phyloP scores from a whole-genome alignment of 2,888 invertebrate genomes.

The Meteorus cinctellus region DNA sequence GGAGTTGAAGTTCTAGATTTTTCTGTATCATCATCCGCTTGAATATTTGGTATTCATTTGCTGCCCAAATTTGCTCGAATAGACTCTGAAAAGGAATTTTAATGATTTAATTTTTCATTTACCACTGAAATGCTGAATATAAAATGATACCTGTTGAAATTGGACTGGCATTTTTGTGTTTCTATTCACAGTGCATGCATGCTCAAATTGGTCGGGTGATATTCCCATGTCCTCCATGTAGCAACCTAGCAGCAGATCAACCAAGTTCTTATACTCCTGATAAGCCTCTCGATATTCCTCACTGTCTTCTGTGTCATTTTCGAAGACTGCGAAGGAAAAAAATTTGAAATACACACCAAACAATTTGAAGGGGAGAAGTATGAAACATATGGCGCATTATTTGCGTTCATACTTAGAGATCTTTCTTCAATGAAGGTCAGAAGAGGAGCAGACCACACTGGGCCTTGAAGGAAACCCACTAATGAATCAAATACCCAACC shows the following conservation, averaged over 20 bases:
- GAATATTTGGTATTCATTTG: conserved; percentile 92
- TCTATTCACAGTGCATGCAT: conserved; percentile 79
- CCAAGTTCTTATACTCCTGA: conserved; percentile 90
- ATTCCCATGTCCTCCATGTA: conserved; percentile 96
- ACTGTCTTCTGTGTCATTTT: conserved; percentile 83
- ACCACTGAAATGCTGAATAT: neutral
- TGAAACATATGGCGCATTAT: conserved; percentile 15
- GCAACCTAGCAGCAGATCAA: conserved; percentile 91
- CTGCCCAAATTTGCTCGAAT: conserved; percentile 91
- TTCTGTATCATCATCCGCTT: conserved; percentile 94
- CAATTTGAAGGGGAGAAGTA: neutral
- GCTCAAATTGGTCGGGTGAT: conserved; percentile 89
- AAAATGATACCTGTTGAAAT: conserved; percentile 75
- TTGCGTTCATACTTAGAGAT: conserved; percentile 81
- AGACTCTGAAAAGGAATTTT: conserved; percentile 72
- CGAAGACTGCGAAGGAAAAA: conserved; percentile 83
- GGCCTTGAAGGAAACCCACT: conserved; percentile 92
- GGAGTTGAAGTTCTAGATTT: conserved; percentile 91
- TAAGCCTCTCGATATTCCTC: conserved; percentile 86
- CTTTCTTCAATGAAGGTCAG: conserved; percentile 95
- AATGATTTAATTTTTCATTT: conserved; percentile 15
- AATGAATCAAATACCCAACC: conserved; percentile 95
- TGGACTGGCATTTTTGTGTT: conserved; percentile 73
- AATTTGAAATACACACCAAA: neutral
- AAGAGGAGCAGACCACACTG: conserved; percentile 93